Evolutionary conservation across 2,113 vertebrate genomes (phyloP), one percentile per base, ranked within the genome.

Genomic region (Paratilapia polleni): DNA sequence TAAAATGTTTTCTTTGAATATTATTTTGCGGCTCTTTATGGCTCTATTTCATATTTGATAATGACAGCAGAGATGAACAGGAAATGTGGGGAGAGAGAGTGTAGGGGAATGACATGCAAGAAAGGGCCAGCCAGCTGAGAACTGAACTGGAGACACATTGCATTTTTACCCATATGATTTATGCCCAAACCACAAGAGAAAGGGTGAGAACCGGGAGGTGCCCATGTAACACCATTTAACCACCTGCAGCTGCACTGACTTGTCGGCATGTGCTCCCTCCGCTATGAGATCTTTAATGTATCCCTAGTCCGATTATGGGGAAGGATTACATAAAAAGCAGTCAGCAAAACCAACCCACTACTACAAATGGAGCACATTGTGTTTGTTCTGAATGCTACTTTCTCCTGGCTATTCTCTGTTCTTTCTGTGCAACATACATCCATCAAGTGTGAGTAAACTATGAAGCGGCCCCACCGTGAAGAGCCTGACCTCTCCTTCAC

Each of bases 401-500:
- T 17, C 56, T 68, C 17, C 47, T 20, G 49, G 59, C 61, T 70
- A 19, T 74, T 82, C 31, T 22, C 5, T 36, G 5, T 81, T 77
- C 19, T 66, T 19, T 54, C 54, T 43, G 26, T 24, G 9, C 22
- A 56, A 28, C 17, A 31, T 41, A n/a, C n/a, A 80, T 85, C 79
- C 77, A 77, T 85, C 43, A 85, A 80, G 31, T 54, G 60, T 31
- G 41, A 54, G 63, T 63, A 73, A 87, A 85, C 81, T 58, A 54
- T 70, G 56, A 75, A 62, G 62, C 43, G 66, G 77, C 28, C 36
- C 61, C 38, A 70, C 81, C 74, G 56, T 57, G 38, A 86, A 49
- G 80, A 59, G 49, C 13, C 43, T 63, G 49, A 91, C 73, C 85
- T 89, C 52, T 78, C 59, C 83, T 66, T 80, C 77, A 89, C 82